Conservation (phyloP, 2,113 vertebrate species). For the Trogon melanurus region DNA sequence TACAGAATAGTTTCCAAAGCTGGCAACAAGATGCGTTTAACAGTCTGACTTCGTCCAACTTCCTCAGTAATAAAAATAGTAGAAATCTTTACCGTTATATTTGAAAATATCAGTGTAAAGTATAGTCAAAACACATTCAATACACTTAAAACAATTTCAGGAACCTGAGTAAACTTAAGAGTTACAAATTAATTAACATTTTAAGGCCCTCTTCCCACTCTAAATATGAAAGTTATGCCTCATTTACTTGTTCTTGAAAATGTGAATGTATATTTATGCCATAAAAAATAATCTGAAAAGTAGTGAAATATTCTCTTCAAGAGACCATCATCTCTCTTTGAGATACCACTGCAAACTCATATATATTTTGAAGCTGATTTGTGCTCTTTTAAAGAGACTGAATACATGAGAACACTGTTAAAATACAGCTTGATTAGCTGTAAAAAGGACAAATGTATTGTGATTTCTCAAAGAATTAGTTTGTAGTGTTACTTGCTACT, state of each 20-base stretch:
- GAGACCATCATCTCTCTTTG: neutral
- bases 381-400: neutral
- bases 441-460: neutral
- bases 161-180: neutral
- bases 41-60: neutral
- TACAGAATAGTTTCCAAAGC: neutral
- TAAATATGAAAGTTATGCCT: neutral
- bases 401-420: neutral
- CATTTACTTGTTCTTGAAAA: neutral
- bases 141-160: neutral
- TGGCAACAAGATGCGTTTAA: neutral
- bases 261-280: neutral
- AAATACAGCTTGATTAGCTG: neutral
- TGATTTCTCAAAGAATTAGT: neutral
- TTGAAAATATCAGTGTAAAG: neutral
- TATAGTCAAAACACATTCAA: neutral
- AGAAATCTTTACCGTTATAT: neutral
- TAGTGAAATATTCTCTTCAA: neutral
- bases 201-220: accelerated
- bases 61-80: neutral
- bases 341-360: neutral
- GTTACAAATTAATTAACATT: neutral
- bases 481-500: neutral
- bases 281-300: neutral
- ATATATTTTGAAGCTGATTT: neutral